Conservation (phyloP, 2,797 vertebrate species). For the Acipenser oxyrinchus region DNA sequence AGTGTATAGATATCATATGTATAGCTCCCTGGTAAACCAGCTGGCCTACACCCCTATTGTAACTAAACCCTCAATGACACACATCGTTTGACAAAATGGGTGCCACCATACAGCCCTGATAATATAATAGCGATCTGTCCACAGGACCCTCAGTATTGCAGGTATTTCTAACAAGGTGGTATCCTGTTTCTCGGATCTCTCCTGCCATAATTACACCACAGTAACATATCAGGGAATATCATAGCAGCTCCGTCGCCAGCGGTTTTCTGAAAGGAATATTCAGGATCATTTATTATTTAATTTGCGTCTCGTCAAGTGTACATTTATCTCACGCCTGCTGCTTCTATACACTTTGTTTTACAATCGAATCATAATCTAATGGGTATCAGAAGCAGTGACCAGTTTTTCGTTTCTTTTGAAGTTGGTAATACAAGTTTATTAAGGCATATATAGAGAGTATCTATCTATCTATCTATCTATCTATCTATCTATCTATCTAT, state of each 20-base stretch:
- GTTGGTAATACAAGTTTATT: too few species aligned
- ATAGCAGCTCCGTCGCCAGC: neutral
- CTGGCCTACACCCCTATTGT: neutral
- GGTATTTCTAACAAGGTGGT: neutral
- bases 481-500: too few species aligned
- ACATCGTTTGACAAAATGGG: neutral
- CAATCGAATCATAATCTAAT: too few species aligned
- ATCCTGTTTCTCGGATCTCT: neutral
- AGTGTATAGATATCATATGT: neutral
- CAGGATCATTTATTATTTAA: neutral
- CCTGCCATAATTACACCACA: neutral
- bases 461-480: too few species aligned
- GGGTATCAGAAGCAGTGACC: too few species aligned
- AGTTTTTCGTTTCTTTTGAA: too few species aligned
- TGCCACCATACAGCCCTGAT: neutral
- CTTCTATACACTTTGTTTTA: too few species aligned
- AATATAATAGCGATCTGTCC: constrained; percentile 3
- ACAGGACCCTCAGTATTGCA: neutral
- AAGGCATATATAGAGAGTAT: too few species aligned
- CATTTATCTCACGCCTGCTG: too few species aligned
- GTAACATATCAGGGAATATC: neutral
- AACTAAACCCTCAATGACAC: constrained; percentile 1
- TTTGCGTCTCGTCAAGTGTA: too few species aligned
- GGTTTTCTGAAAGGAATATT: neutral
- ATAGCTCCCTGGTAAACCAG: neutral